These are phyloP conservation scores for Drosophila buzzatii DNA, from an alignment of 2,888 invertebrate species.

Conservation along the genomic window DNA sequence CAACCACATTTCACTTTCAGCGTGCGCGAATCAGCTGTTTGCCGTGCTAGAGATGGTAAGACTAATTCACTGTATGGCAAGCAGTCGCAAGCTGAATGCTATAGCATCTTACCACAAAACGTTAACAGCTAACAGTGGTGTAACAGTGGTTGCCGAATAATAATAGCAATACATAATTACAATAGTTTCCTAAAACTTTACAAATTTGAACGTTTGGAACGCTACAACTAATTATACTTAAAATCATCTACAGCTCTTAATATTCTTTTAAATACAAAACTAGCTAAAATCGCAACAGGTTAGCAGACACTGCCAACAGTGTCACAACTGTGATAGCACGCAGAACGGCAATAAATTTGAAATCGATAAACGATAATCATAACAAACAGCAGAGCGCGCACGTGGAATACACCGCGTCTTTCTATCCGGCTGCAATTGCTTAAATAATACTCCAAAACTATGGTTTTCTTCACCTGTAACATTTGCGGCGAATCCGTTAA, in stretches of 20 bases:
- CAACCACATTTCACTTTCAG: slow-evolving; percentile 48
- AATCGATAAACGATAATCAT: slow-evolving; percentile 36
- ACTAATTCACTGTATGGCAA: too few species aligned
- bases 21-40: slow-evolving; percentile 44
- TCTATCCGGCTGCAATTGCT: slow-evolving; percentile 1
- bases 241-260: too few species aligned
- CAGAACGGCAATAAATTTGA: background rate
- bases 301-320: background rate
- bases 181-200: background rate
- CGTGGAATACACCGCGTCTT: slow-evolving; percentile 34
- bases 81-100: slow-evolving; percentile 18
- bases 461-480: slow-evolving; percentile 98
- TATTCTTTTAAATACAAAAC: too few species aligned
- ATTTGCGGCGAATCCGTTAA: slow-evolving; percentile 96
- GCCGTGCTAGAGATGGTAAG: slow-evolving; percentile 26
- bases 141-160: background rate
- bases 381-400: slow-evolving; percentile 35
- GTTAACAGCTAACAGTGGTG: too few species aligned
- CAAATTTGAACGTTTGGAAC: too few species aligned
- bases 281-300: background rate
- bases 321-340: slow-evolving; percentile 1
- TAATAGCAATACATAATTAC: background rate
- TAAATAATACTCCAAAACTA: slow-evolving; percentile 81
- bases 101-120: background rate
- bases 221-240: background rate